Evolutionary conservation across 2,113 vertebrate species (phyloP).

Genomic region (Syngnathoides biaculeatus): DNA sequence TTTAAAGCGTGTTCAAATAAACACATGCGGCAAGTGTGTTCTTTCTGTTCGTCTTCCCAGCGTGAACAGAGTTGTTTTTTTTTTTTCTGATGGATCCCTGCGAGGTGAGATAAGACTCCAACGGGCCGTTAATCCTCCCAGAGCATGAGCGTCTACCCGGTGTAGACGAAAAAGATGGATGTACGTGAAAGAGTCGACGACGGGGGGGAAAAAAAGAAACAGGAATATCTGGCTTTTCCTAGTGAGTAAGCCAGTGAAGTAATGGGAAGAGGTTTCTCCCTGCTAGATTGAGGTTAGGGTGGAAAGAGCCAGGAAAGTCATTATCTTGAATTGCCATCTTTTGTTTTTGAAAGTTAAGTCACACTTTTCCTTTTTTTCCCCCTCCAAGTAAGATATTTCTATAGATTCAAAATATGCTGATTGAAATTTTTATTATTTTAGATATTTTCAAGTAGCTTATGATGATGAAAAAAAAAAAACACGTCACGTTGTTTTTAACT

Average conservation of each 20-base stretch:
- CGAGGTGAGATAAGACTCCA: constrained; percentile 67
- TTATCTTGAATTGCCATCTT: not conserved
- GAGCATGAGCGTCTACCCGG: constrained; percentile 44
- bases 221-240: constrained; percentile 10
- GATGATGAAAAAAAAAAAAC: too few relatives aligned
- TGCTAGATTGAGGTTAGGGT: not conserved
- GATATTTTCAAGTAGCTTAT: too few relatives aligned
- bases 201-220: not conserved
- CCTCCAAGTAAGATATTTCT: not conserved
- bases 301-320: not conserved
- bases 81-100: constrained; percentile 67
- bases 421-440: too few relatives aligned
- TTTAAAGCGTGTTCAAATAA: constrained; percentile 51
- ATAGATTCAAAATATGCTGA: not conserved
- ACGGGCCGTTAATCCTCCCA: constrained; percentile 62
- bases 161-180: constrained; percentile 39
- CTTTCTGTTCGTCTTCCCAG: constrained; percentile 24
- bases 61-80: constrained; percentile 38
- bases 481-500: too few relatives aligned
- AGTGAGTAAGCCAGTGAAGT: constrained; percentile 17
- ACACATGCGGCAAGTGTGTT: constrained; percentile 47
- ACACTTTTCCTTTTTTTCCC: not conserved
- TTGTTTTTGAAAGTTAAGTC: not conserved
- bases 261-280: constrained; percentile 16
- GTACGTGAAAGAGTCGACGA: constrained; percentile 26